phyloP scores from a whole-genome alignment of 2,113 vertebrate species.

The Triplophysa rosa region DNA sequence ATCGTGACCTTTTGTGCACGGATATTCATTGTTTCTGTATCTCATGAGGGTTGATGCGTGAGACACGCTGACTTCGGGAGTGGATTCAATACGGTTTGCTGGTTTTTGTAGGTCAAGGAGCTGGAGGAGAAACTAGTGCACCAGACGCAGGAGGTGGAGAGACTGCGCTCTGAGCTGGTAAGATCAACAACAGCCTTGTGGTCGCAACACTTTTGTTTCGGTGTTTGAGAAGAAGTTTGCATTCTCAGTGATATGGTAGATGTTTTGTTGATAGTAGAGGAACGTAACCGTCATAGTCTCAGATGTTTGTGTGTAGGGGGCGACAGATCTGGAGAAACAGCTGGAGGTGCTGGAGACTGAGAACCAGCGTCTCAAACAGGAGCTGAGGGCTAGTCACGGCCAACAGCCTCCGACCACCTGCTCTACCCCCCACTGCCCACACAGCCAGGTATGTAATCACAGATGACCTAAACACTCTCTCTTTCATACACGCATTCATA shows the following conservation, averaged over 20 bases:
- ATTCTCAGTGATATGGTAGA: not conserved
- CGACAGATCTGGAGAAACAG: constrained; percentile 91
- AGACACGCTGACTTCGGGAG: not conserved
- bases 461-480: not conserved
- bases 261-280: not conserved
- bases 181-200: constrained; percentile 48
- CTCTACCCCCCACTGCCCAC: constrained; percentile 70
- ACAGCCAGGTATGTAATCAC: constrained; percentile 75
- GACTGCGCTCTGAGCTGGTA: constrained; percentile 85
- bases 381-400: constrained; percentile 79
- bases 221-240: not conserved
- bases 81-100: not conserved
- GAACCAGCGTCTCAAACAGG: constrained; percentile 86
- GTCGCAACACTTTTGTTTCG: not conserved
- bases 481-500: not conserved
- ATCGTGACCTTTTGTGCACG: not conserved
- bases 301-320: constrained; percentile 73
- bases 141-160: constrained; percentile 85
- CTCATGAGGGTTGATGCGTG: not conserved
- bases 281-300: not conserved
- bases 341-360: constrained; percentile 86
- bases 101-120: constrained; percentile 76
- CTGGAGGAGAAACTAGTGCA: constrained; percentile 84
- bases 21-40: constrained; percentile 4
- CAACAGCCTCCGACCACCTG: constrained; percentile 39